Evolutionary conservation across 2,888 invertebrate species (phyloP), one percentile per base, ranked within the genome.

Genomic region (Macrophya alboannulata): DNA sequence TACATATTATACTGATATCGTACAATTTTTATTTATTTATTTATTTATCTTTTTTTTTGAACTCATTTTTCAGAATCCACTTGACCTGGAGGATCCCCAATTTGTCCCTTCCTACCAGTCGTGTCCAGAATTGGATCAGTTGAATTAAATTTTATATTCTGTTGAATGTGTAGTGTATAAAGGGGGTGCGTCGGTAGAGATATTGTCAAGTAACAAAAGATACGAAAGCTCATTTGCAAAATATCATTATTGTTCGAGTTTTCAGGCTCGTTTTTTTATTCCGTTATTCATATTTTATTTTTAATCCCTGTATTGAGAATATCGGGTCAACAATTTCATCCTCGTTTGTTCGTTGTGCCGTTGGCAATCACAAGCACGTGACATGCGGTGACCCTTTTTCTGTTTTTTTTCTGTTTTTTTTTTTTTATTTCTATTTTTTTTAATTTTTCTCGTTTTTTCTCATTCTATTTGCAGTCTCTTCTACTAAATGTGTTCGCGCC

Each of bases 1-100:
- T 21, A n/a, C n/a, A n/a, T n/a, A n/a, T n/a, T n/a, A 15, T 45
- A 74, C 21, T 45, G 45, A 45, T 45, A 12, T 45, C 74, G 45
- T 74, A 74, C 8, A 74, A 45, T 74, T 55, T n/a, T 55, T 43
- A 45, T 72, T 43, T 43, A 72, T 21, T 72, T 21, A 74, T 45
- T 21, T 74, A 74, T 74, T 45, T 55, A 55, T 55, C n/a, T 74
- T 74, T 45, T 45, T n/a, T n/a, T n/a, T n/a, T n/a, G n/a, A n/a
- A 74, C 45, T 74, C 21, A 74, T 45, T 45, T 74, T 74, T 74
- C 74, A 40, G 45, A 45, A 17, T 25, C 74, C 74, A 74, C 74
- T 74, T 74, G 74, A 74, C 74, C 74, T 21, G 15, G n/a, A n/a
- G 74, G 74, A 9, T 45, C 74, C 21, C 74, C 45, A 74, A 74